Evolutionary conservation across 2,797 vertebrate genomes (phyloP), one percentile per base, ranked within the genome.

Genomic region (Notamacropus eugenii): DNA sequence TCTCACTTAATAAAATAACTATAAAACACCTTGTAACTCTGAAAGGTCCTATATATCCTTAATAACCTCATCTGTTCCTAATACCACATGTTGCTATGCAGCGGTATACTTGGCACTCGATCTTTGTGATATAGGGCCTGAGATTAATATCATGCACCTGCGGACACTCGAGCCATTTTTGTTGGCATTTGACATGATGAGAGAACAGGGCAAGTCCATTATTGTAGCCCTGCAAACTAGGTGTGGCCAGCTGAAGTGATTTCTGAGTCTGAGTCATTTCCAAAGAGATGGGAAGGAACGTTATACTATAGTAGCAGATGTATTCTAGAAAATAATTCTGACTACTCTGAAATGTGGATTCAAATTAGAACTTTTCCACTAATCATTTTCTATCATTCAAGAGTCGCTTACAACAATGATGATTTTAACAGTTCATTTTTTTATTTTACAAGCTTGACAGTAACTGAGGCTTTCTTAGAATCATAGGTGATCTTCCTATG

Each of bases 281-380:
- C 29, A 93, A 90, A 67, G 40, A 87, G 16, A 11, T 58, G 13
- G 27, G 82, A 94, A 95, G 10, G 6, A 93, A 0, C 5, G 62
- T 29, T 50, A 50, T 11, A 92, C 54, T 50, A 52, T 40, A 46
- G 54, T 82, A 91, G 40, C 46, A 82, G n/a, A 91, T 52, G 54
- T 59, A 87, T 96, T 55, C 55, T 57, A 56, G 24, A 92, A 93
- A 96, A 93, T 46, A 92, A 29, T 27, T 56, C 91, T 92, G 22
- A 13, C 52, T 96, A 93, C 29, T 74, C 28, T 93, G 28, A 19
- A 46, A 46, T 67, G 46, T 82, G 5, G 29, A 92, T 1, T 58
- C 62, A n/a, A 50, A 34, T 90, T 95, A 24, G 19, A 58, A 46
- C 52, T 90, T 94, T 96, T 94, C 55, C 8, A 87, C 14, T 96